Conservation (phyloP, 1,140 invertebrate species). For the Ctenoplectra terminalis region DNA sequence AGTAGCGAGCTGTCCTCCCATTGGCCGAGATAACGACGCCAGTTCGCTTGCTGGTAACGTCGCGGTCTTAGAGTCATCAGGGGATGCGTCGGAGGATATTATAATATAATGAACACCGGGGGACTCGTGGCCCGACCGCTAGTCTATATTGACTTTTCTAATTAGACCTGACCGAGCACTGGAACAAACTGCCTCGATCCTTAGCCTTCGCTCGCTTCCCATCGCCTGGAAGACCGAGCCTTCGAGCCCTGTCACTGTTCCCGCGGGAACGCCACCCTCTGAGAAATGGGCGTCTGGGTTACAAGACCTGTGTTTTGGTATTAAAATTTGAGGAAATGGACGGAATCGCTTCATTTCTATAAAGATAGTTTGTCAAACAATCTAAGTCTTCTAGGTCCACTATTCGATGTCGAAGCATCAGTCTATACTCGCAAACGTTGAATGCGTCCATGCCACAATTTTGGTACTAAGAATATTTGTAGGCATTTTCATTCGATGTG, state of each 20-base stretch:
- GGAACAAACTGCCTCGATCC: slow-evolving; percentile 46
- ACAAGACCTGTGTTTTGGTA: not conserved
- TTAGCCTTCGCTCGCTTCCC: slow-evolving; percentile 23
- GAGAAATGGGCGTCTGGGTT: not conserved
- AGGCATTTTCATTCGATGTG: too few species aligned
- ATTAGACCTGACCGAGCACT: slow-evolving; percentile 61
- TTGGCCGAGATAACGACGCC: slow-evolving; percentile 13
- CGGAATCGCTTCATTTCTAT: too few species aligned
- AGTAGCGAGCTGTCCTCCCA: too few species aligned
- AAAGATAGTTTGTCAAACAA: too few species aligned
- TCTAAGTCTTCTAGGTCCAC: too few species aligned
- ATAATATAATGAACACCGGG: slow-evolving; percentile 56
- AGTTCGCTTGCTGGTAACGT: slow-evolving; percentile 18
- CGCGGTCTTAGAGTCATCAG: slow-evolving; percentile 11
- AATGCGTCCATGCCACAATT: too few species aligned
- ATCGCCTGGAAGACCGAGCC: not conserved
- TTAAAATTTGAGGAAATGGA: not conserved
- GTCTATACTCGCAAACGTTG: too few species aligned
- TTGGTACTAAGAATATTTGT: too few species aligned
- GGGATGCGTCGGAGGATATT: slow-evolving; percentile 33
- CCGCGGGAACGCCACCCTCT: not conserved
- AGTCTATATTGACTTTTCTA: slow-evolving; percentile 73
- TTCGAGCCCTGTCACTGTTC: not conserved
- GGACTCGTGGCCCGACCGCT: slow-evolving; percentile 25
- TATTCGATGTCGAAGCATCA: too few species aligned